phyloP scores from a whole-genome alignment of 2,888 invertebrate species.

The Lampropteryx suffumata region DNA sequence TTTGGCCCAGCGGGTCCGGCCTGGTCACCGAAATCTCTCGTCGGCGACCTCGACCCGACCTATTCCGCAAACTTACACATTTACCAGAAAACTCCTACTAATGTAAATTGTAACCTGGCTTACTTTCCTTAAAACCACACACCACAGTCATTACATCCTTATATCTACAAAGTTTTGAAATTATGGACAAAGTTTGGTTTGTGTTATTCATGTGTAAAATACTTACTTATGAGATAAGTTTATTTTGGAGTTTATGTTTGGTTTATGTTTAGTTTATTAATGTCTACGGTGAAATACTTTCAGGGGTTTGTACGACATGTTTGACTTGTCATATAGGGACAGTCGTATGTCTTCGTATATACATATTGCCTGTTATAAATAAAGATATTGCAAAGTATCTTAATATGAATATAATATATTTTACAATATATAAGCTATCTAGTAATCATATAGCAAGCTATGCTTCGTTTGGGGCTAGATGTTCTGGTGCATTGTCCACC shows the following conservation, averaged over 20 bases:
- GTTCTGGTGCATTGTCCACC: no score
- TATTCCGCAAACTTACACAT: slow-evolving; percentile 47
- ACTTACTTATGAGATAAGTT: slow-evolving; percentile 25
- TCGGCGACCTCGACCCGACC: slow-evolving; percentile 37
- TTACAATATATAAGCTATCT: no score
- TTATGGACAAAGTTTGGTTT: slow-evolving; percentile 33
- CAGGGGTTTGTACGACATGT: neutral
- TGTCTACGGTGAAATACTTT: slow-evolving; percentile 2
- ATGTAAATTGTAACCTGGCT: slow-evolving; percentile 66
- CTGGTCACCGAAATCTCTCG: slow-evolving; percentile 32
- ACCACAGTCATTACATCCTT: slow-evolving; percentile 46
- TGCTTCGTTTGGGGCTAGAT: no score
- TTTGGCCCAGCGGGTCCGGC: slow-evolving; percentile 48
- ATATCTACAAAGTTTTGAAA: slow-evolving; percentile 39
- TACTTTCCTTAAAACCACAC: slow-evolving; percentile 50
- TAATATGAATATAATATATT: no score
- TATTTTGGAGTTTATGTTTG: slow-evolving; percentile 19
- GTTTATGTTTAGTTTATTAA: no score
- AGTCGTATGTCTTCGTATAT: no score
- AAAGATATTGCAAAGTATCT: no score
- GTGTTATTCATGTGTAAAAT: slow-evolving; percentile 29
- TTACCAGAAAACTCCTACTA: slow-evolving; percentile 61
- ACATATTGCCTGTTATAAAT: no score
- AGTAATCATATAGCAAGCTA: no score
- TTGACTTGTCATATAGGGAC: neutral